Evolutionary conservation across 1,140 invertebrate genomes (phyloP).

Genomic region (Brevipalpus yothersi): DNA sequence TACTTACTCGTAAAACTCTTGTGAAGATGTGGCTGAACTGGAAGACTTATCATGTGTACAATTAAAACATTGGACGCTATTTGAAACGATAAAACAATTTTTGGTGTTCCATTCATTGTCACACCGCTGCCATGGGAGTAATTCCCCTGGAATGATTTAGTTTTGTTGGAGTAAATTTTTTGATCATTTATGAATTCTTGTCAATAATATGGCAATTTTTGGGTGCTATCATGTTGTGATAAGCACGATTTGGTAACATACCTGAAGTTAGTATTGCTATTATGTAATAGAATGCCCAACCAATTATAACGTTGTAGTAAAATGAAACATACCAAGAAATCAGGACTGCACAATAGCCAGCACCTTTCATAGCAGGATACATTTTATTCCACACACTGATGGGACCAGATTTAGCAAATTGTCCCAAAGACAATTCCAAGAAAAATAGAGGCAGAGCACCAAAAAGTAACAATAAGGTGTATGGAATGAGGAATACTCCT

Average conservation of each 20-base stretch:
- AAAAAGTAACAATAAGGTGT: slow-evolving; percentile 27
- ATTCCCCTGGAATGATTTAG: slow-evolving; percentile 4
- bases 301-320: slow-evolving; percentile 30
- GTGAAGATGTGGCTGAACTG: slow-evolving; percentile 17
- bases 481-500: slow-evolving; percentile 33
- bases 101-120: slow-evolving; percentile 25
- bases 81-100: slow-evolving; percentile 15
- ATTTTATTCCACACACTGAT: slow-evolving; percentile 24
- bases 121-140: slow-evolving; percentile 26
- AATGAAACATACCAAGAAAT: slow-evolving; percentile 29
- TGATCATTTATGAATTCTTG: neutral
- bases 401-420: slow-evolving; percentile 19
- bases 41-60: slow-evolving; percentile 4
- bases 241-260: neutral
- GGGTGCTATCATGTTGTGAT: neutral
- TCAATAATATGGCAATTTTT: neutral
- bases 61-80: slow-evolving; percentile 4
- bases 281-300: slow-evolving; percentile 27
- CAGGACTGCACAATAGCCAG: slow-evolving; percentile 30
- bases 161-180: neutral
- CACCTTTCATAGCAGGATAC: slow-evolving; percentile 23
- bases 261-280: slow-evolving; percentile 20
- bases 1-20: slow-evolving; percentile 22
- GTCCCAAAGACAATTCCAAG: slow-evolving; percentile 30
- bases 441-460: slow-evolving; percentile 32